These are phyloP conservation scores for Cosmia pyralina DNA, from an alignment of 2,888 invertebrate species.

Conservation along the genomic window DNA sequence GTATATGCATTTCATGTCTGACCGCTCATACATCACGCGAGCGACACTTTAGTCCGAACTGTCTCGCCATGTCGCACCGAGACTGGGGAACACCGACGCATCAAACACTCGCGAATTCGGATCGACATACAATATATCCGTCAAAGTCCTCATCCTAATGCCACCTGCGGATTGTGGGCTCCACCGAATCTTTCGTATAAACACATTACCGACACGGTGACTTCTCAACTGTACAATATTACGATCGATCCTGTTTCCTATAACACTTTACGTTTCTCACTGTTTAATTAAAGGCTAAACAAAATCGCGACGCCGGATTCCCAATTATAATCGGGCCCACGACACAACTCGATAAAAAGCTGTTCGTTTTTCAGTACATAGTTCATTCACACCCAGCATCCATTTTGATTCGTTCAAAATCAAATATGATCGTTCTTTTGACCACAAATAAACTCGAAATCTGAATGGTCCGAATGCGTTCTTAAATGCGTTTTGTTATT, in stretches of 20 bases:
- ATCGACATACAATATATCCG: slow-evolving; percentile 83
- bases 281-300: slow-evolving; percentile 80
- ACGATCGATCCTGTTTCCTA: slow-evolving; percentile 73
- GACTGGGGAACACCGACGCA: slow-evolving; percentile 78
- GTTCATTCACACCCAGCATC: slow-evolving; percentile 91
- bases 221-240: slow-evolving; percentile 82
- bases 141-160: slow-evolving; percentile 89
- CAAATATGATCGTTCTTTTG: slow-evolving; percentile 88
- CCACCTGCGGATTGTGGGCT: slow-evolving; percentile 87
- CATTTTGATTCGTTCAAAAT: slow-evolving; percentile 91
- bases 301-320: slow-evolving; percentile 85
- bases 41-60: slow-evolving; percentile 86
- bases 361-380: slow-evolving; percentile 89
- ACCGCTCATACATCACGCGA: slow-evolving; percentile 88
- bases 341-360: slow-evolving; percentile 90
- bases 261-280: slow-evolving; percentile 80
- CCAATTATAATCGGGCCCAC: slow-evolving; percentile 87
- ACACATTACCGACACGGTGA: slow-evolving; percentile 89
- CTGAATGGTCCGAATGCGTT: slow-evolving; percentile 73
- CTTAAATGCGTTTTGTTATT: slow-evolving; percentile 73
- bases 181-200: slow-evolving; percentile 84
- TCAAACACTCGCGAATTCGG: slow-evolving; percentile 80
- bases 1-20: slow-evolving; percentile 92
- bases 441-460: slow-evolving; percentile 79
- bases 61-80: slow-evolving; percentile 86